Evolutionary conservation across 2,113 vertebrate genomes (phyloP).

Genomic region (Sinosuthora webbiana): DNA sequence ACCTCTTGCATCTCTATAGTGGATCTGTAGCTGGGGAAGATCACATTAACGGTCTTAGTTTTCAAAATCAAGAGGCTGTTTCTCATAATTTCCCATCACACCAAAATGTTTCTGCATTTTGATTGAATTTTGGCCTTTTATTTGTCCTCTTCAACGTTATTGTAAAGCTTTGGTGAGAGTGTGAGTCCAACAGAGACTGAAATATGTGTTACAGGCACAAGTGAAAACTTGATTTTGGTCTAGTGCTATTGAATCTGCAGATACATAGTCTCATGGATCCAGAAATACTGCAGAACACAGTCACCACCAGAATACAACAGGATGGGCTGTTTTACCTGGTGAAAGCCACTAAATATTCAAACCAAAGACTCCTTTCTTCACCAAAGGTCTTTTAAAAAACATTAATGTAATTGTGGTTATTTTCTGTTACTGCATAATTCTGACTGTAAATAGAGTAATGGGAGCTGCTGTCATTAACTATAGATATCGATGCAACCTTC

Average conservation of each 20-base stretch:
- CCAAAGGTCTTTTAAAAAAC: neutral
- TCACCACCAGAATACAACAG: neutral
- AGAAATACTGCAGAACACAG: neutral
- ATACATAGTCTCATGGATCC: accelerated
- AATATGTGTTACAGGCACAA: neutral
- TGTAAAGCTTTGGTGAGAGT: neutral
- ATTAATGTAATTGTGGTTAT: neutral
- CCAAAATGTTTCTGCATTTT: neutral
- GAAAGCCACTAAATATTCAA: neutral
- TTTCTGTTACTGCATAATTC: neutral
- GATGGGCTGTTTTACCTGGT: neutral
- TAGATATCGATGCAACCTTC: neutral
- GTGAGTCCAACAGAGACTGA: neutral
- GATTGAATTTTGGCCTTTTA: neutral
- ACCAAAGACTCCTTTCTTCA: neutral
- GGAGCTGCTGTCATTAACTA: neutral
- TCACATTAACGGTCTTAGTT: neutral
- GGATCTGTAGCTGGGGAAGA: neutral
- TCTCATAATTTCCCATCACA: neutral
- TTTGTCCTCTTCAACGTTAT: accelerated
- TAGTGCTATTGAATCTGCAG: neutral
- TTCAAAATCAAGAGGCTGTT: neutral
- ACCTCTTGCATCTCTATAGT: accelerated
- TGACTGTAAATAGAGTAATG: neutral
- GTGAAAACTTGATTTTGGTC: neutral